Evolutionary conservation across 2,797 vertebrate genomes (phyloP).

Genomic region (Peromyscus melanophrys): DNA sequence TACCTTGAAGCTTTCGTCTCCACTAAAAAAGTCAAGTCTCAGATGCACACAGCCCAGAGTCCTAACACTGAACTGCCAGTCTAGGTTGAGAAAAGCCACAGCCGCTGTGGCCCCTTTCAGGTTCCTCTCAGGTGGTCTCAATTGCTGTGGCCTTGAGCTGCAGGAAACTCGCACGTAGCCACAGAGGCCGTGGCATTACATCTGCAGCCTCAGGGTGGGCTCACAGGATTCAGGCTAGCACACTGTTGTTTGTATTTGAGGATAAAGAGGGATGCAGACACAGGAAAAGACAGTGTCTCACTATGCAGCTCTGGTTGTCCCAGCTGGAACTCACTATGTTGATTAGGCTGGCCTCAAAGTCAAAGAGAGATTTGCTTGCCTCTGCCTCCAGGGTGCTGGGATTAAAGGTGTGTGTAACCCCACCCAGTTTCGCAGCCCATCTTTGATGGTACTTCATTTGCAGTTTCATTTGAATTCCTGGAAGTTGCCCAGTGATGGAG

Average conservation of each 20-base stretch:
- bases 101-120: neutral
- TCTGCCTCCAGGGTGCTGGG: neutral
- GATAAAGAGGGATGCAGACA: neutral
- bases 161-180: neutral
- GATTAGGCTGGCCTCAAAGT: neutral
- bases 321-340: neutral
- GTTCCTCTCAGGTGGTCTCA: neutral
- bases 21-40: neutral
- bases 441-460: slow-evolving; percentile 1
- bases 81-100: neutral
- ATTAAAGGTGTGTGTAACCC: neutral
- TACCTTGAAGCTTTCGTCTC: slow-evolving; percentile 16
- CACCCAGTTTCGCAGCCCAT: neutral
- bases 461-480: slow-evolving; percentile 6
- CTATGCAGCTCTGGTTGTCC: neutral
- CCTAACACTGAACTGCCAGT: neutral
- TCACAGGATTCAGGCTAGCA: neutral
- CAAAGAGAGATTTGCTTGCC: neutral
- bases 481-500: neutral
- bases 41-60: neutral
- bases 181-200: neutral
- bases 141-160: neutral
- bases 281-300: neutral
- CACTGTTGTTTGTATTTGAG: neutral
- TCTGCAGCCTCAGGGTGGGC: neutral